Evolutionary conservation across 2,113 vertebrate genomes (phyloP), one percentile per base, ranked within the genome.

Genomic region (Murina feae): DNA sequence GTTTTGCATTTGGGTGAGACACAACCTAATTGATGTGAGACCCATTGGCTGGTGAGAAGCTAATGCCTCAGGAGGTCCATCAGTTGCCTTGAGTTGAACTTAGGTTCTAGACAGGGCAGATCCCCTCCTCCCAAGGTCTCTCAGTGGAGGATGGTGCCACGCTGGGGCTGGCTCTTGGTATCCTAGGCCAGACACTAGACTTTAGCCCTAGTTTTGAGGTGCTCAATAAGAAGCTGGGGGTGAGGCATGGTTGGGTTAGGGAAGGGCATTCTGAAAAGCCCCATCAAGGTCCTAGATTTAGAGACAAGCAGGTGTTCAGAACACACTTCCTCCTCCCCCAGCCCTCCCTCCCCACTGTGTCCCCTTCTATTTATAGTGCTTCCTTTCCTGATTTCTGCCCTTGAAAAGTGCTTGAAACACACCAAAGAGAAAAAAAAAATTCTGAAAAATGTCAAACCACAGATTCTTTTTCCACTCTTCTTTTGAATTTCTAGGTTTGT

Each of bases 321-420:
- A 68, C 37, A 28, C 25, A 78, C 80, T 80, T 89, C 84, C 65
- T 87, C 51, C 23, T 63, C 85, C 44, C 32, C 11, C 0, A 9
- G 58, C 23, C 9, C 58, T 30, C 44, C 47, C 16, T 47, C 51
- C 20, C 17, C 4, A 63, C 51, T 4, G 6, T 0, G 44, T 65
- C 69, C 69, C 51, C 44, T 82, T 92, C 96, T 97, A 95, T 96
- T 97, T 96, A 89, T 95, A 95, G 94, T 2, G n/a, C 82, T 96
- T 96, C 95, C 97, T 95, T 80, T 55, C 74, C 51, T 23, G 76
- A 42, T 30, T 47, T 66, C 11, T 47, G 37, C 58, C 42, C 92
- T 49, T 93, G 89, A 89, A 93, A 95, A 87, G 75, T 79, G 82
- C 68, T 65, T 71, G 84, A 86, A 89, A 83, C 83, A 79, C 84